These are phyloP conservation scores for Drosophila anomalata DNA, from an alignment of 2,888 invertebrate species.

Conservation along the genomic window DNA sequence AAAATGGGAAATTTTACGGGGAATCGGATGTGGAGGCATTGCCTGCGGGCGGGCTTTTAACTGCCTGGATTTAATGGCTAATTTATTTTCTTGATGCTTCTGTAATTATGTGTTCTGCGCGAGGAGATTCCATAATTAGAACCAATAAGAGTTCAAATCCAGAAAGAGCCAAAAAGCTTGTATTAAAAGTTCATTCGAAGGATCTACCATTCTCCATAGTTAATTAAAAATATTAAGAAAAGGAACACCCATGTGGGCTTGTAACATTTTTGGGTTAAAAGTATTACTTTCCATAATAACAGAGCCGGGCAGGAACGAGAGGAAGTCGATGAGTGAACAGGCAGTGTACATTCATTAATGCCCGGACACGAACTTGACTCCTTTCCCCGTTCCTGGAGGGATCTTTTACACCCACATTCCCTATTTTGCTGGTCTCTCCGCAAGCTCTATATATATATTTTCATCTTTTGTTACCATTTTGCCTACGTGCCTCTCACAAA, in stretches of 20 bases:
- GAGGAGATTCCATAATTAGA: background rate
- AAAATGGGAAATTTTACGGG: slow-evolving; percentile 11
- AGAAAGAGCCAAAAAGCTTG: background rate
- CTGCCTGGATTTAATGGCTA: slow-evolving; percentile 68
- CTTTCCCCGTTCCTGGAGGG: slow-evolving; percentile 11
- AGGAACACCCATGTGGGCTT: slow-evolving; percentile 3
- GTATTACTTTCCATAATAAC: slow-evolving; percentile 47
- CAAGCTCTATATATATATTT: slow-evolving; percentile 16
- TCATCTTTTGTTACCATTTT: slow-evolving; percentile 50
- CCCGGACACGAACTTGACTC: slow-evolving; percentile 42
- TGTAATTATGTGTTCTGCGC: slow-evolving; percentile 47
- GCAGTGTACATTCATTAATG: slow-evolving; percentile 55
- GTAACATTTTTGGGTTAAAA: slow-evolving; percentile 32
- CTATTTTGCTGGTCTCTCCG: background rate
- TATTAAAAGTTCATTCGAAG: background rate
- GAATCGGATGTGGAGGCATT: background rate
- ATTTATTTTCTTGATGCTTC: slow-evolving; percentile 60
- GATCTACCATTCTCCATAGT: slow-evolving; percentile 23
- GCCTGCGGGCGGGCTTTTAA: slow-evolving; percentile 64
- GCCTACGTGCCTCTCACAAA: slow-evolving; percentile 47
- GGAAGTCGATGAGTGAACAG: slow-evolving; percentile 30
- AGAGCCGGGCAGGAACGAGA: background rate
- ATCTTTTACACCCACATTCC: slow-evolving; percentile 2
- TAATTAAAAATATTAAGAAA: slow-evolving; percentile 51
- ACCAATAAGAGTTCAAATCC: background rate